Conservation (phyloP, 2,113 vertebrate genomes). For the Chloebia gouldiae region DNA sequence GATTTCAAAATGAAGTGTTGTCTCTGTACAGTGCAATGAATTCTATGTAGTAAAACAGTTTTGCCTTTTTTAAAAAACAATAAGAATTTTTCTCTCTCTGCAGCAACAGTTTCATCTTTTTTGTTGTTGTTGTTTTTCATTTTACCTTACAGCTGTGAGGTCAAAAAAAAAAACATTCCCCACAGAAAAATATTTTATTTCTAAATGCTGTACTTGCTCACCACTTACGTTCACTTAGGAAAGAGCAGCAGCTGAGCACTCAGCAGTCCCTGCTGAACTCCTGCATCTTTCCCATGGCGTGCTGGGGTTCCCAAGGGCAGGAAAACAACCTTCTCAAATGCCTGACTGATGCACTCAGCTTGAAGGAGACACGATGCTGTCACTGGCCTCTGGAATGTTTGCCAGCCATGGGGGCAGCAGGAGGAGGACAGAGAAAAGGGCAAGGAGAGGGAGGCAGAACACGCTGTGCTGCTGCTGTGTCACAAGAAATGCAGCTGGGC, state of each 20-base stretch:
- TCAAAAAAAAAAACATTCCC: not conserved
- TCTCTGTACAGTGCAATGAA: not conserved
- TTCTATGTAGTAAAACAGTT: not conserved
- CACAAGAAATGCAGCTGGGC: not conserved
- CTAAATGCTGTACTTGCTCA: constrained; percentile 36
- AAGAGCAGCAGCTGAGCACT: constrained; percentile 37
- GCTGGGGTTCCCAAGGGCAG: constrained; percentile 53
- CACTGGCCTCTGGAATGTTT: constrained; percentile 27
- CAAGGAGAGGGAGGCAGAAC: not conserved
- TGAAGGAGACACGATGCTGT: constrained; percentile 11
- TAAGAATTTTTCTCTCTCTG: not conserved
- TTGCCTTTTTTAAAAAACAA: not conserved
- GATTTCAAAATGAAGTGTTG: not conserved
- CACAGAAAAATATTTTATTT: constrained; percentile 32
- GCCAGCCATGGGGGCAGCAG: not conserved
- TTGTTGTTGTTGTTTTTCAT: not conserved
- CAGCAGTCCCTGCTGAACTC: constrained; percentile 13
- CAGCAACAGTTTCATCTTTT: not conserved
- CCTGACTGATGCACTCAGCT: constrained; percentile 44
- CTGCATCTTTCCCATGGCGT: not conserved
- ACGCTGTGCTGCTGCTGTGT: not conserved
- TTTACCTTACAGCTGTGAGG: not conserved
- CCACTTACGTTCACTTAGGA: not conserved
- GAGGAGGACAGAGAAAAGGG: not conserved
- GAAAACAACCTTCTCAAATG: not conserved